These are phyloP conservation scores for Aethina tumida DNA, from an alignment of 1,140 invertebrate genomes.

Conservation along the genomic window DNA sequence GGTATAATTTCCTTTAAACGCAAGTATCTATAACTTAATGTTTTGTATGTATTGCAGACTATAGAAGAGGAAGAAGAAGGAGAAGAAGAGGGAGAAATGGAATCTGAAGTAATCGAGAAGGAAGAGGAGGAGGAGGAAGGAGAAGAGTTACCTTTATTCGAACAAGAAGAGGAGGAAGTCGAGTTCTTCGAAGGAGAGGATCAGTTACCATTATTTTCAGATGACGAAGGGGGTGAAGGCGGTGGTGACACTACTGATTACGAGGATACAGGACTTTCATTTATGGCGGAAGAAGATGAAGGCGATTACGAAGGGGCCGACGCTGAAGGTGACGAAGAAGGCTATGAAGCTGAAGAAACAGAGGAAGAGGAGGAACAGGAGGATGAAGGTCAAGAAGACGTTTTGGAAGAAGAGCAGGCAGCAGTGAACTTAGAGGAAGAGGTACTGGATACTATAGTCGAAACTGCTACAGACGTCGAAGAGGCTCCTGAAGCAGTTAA, in stretches of 20 bases:
- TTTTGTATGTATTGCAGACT: background rate
- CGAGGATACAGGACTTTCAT: background rate
- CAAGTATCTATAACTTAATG: background rate
- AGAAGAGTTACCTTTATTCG: background rate
- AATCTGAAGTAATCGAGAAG: background rate
- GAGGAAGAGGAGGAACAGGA: conserved; percentile 9
- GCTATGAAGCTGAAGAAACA: conserved; percentile 5
- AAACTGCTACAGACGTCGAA: no score
- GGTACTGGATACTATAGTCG: background rate
- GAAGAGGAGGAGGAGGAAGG: conserved; percentile 10
- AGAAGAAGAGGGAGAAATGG: conserved; percentile 1
- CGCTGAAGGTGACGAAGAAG: background rate
- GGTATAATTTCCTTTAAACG: background rate
- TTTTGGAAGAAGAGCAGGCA: conserved; percentile 7
- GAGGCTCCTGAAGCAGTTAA: background rate
- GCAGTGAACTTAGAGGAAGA: background rate
- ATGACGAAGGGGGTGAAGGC: conserved; percentile 1
- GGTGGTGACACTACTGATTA: background rate
- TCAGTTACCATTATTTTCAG: background rate
- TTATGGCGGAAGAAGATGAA: background rate
- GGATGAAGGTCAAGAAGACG: background rate
- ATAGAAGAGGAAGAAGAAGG: background rate
- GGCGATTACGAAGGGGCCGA: conserved; percentile 8
- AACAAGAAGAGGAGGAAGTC: background rate
- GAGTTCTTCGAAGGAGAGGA: conserved; percentile 1